A percentile compares a stretch with the other conserved stretches of the same genome.
Conservation (phyloP, 2,113 vertebrate genomes). For the Pollachius pollachius region DNA sequence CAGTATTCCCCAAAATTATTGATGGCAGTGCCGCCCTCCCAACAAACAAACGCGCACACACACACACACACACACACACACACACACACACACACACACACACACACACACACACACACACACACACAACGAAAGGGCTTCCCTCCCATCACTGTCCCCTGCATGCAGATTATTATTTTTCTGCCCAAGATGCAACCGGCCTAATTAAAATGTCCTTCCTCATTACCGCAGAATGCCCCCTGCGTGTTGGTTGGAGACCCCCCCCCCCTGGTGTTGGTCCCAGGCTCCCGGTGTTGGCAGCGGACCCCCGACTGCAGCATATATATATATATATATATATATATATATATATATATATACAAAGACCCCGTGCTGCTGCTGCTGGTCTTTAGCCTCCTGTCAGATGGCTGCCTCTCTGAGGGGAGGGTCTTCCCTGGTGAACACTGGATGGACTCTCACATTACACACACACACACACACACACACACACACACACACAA, state of each 20-base stretch:
- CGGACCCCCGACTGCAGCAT: conserved; percentile 44
- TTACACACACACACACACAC: conserved; percentile 30
- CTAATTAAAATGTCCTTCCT: conserved; percentile 78
- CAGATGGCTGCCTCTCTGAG: conserved; percentile 75
- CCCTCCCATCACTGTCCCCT: too few relatives aligned
- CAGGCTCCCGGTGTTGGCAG: conserved; percentile 46
- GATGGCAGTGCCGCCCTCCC: too few relatives aligned
- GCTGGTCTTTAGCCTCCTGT: conserved; percentile 69
- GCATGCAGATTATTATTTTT: too few relatives aligned
- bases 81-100: too few relatives aligned
- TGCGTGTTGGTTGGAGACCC: conserved; percentile 72
- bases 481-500: conserved; percentile 3
- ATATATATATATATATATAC: neutral
- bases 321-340: conserved; percentile 48
- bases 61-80: too few relatives aligned
- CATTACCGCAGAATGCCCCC: conserved; percentile 72
- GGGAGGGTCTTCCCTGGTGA: conserved; percentile 70
- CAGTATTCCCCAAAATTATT: too few relatives aligned
- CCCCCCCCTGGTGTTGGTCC: conserved; percentile 29
- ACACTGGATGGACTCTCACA: conserved; percentile 51
- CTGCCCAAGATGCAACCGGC: conserved; percentile 8
- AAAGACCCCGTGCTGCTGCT: conserved; percentile 20
- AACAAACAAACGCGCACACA: too few relatives aligned
- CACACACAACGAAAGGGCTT: too few relatives aligned
- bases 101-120: too few relatives aligned